Percentiles rank a stretch among this genome's conserved stretches.
Evolutionary conservation across 1,140 invertebrate genomes (phyloP).

Genomic region (Daktulosphaira vitifoliae): DNA sequence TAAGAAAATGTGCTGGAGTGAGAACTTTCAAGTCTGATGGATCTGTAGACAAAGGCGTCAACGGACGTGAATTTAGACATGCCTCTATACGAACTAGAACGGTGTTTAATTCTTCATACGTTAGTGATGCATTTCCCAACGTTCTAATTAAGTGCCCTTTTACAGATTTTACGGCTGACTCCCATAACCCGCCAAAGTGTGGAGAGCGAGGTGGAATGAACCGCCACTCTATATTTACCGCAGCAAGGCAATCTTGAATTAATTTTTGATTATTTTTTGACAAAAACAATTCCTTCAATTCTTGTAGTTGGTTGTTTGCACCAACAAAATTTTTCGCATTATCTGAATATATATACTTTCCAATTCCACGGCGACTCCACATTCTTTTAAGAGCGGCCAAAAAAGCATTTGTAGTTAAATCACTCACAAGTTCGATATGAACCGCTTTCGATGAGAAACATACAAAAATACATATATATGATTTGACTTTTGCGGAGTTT

Average conservation of each 20-base stretch:
- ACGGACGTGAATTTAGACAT: no score
- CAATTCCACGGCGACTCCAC: neutral
- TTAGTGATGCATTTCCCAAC: no score
- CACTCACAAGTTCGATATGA: slow-evolving; percentile 3
- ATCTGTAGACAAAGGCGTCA: no score
- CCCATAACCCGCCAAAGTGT: neutral
- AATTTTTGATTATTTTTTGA: neutral
- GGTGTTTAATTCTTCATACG: no score
- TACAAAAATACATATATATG: slow-evolving; percentile 3
- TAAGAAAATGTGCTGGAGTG: no score
- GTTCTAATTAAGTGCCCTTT: slow-evolving; percentile 39
- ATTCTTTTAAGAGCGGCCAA: neutral
- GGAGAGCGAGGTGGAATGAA: no score
- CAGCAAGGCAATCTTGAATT: neutral
- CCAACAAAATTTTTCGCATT: slow-evolving; percentile 8
- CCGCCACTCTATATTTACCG: neutral
- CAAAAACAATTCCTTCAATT: neutral
- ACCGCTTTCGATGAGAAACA: neutral
- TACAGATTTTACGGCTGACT: neutral
- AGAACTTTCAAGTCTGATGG: no score
- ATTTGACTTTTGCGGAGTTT: neutral
- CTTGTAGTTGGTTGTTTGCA: neutral
- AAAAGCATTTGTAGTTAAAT: slow-evolving; percentile 2
- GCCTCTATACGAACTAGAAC: no score
- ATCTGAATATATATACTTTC: neutral